Percentiles rank a stretch among this genome's conserved stretches.
These are phyloP conservation scores for Pelvicachromis taeniatus DNA, from an alignment of 2,113 vertebrate genomes.

Conservation along the genomic window DNA sequence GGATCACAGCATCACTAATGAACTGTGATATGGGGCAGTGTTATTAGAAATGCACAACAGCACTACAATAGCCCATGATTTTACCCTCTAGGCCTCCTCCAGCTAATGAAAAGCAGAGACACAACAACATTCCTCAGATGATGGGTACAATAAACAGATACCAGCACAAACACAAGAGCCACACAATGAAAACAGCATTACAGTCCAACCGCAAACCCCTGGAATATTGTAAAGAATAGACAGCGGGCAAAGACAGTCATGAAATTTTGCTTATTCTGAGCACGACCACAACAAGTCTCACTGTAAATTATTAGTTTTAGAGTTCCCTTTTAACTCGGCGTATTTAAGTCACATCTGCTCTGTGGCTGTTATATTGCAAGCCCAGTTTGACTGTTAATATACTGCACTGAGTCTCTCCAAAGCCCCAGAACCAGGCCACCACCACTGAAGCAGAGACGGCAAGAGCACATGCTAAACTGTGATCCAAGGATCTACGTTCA, in stretches of 20 bases:
- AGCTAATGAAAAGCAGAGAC: conserved; percentile 66
- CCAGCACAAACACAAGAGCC: conserved; percentile 44
- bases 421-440: not conserved
- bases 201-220: conserved; percentile 33
- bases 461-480: not conserved
- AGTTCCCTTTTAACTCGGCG: conserved; percentile 6
- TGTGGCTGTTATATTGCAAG: not conserved
- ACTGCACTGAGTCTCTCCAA: not conserved
- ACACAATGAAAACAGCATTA: conserved; percentile 62
- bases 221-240: conserved; percentile 36
- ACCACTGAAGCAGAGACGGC: not conserved
- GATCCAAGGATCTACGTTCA: conserved; percentile 21
- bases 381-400: not conserved
- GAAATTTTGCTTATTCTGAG: conserved; percentile 38
- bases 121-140: conserved; percentile 42
- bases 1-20: conserved; percentile 14
- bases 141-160: conserved; percentile 46
- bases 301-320: conserved; percentile 47
- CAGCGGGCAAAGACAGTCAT: conserved; percentile 30
- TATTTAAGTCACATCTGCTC: conserved; percentile 10
- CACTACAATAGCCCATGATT: not conserved
- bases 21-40: not conserved
- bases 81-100: not conserved
- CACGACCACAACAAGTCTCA: conserved; percentile 39
- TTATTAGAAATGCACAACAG: conserved; percentile 7